Evolutionary conservation across 1,140 invertebrate genomes (phyloP), one percentile per base, ranked within the genome.

Genomic region (Cydia strobilella): DNA sequence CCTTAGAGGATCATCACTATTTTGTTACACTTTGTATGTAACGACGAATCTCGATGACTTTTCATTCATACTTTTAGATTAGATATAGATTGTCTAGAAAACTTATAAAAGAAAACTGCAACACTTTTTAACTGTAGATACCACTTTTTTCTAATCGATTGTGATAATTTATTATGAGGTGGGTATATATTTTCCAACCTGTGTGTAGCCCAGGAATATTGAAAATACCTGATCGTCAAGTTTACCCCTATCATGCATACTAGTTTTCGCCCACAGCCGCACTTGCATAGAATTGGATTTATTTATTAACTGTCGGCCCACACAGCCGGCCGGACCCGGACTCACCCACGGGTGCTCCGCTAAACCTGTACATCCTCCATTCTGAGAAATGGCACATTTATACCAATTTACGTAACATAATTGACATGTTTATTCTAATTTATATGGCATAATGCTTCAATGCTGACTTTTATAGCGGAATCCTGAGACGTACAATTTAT

Each of bases 381-480:
- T 54, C n/a, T 54, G 12, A 45, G 42, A 45, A 18, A 51, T 18
- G 18, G 48, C 48, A 51, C 48, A 51, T 51, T 51, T 51, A n/a
- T 51, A 51, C 48, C 48, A 51, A 51, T 51, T 51, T 18, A 51
- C 48, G 15, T 10, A 51, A 51, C 48, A 51, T 51, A 51, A 51
- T 51, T 51, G 48, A 51, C 48, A 51, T 51, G n/a, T 23, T 59
- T 59, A 59, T 59, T 59, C 54, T 59, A 23, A 59, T 59, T 59
- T 59, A 59, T 59, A 20, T 59, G 54, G 54, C 18, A 23, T 59
- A 59, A 51, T 51, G n/a, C 48, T 51, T 51, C 48, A n/a, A 51
- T 51, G n/a, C 18, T 51, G n/a, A 51, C 48, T 51, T 51, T 51
- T 51, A 51, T 18, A 6, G 48, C 48, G 48, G 1, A 51, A 18